Base-by-base conservation (phyloP, 2,113 vertebrate genomes). In the Crotalus tigris region DNA sequence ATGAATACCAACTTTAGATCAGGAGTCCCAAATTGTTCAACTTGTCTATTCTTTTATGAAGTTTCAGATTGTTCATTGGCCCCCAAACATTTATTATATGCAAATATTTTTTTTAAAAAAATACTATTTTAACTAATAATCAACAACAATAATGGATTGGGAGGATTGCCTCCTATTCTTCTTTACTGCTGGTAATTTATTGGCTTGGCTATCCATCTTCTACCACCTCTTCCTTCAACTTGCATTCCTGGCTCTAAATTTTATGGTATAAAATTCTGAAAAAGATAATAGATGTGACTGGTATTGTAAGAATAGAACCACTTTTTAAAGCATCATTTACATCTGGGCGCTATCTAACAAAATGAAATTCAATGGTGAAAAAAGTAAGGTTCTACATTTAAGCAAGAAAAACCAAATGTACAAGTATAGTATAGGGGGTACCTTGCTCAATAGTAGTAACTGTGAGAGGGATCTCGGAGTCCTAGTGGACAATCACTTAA, bases 121-220 rank as follows among this genome's bases (percentile, higher is more conserved):
- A 81, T 81, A 44, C 17, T 21, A 21, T 44, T 81, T 44, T 4
- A 81, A 81, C 33, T 81, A 44, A 81, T 81, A 81, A 33, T 75
- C 64, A 39, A 81, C 33, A 21, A 81, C 33, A 81, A 81, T 21
- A 44, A 39, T 39, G 75, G 33, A 39, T n/a, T 75, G 81, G 23
- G 26, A n/a, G 13, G 55, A n/a, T 55, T 89, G n/a, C 21, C 1
- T 94, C 94, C 91, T 85, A 93, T 92, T 26, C 90, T 39, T 6
- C 54, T 1, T 91, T 88, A 13, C 81, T 94, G 91, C 89, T 94
- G 92, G 93, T 86, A 90, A 95, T 46, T 57, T 93, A 81, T 51
- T 57, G 26, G 24, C 0, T 75, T 53, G 59, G n/a, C 1, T 46
- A 87, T 64, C 17, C 57, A 51, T 54, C 5, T 54, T 87, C 3